Percentiles rank a stretch among this genome's conserved stretches.
Conservation (phyloP, 1,140 invertebrate species). For the Latrodectus geometricus region DNA sequence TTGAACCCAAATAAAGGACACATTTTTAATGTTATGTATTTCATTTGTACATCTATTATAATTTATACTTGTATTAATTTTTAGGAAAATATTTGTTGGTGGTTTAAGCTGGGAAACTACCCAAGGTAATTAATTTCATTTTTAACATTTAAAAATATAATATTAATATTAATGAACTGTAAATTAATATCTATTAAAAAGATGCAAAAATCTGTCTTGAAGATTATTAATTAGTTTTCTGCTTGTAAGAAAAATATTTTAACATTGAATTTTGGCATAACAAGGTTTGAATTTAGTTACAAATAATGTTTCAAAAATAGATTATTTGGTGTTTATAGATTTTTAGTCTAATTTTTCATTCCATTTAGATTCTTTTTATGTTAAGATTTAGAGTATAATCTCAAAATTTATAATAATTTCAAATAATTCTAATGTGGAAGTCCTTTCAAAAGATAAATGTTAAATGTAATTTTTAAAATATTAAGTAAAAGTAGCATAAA, state of each 20-base stretch:
- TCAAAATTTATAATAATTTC: no score
- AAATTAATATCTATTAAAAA: background rate
- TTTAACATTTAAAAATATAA: background rate
- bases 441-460: background rate
- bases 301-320: no score
- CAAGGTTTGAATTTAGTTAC: no score
- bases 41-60: no score
- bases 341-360: no score
- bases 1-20: background rate
- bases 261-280: no score
- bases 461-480: background rate
- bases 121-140: slow-evolving; percentile 72
- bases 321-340: no score
- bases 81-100: slow-evolving; percentile 95
- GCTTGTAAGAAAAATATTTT: background rate
- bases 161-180: background rate
- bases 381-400: no score
- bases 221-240: background rate
- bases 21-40: slow-evolving; percentile 50
- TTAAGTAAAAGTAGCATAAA: no score
- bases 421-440: no score
- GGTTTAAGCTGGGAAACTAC: slow-evolving; percentile 97
- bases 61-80: no score
- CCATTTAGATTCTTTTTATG: no score
- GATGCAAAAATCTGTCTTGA: background rate